phyloP scores from a whole-genome alignment of 2,888 invertebrate species.

The Sceliomorpha sp. region DNA sequence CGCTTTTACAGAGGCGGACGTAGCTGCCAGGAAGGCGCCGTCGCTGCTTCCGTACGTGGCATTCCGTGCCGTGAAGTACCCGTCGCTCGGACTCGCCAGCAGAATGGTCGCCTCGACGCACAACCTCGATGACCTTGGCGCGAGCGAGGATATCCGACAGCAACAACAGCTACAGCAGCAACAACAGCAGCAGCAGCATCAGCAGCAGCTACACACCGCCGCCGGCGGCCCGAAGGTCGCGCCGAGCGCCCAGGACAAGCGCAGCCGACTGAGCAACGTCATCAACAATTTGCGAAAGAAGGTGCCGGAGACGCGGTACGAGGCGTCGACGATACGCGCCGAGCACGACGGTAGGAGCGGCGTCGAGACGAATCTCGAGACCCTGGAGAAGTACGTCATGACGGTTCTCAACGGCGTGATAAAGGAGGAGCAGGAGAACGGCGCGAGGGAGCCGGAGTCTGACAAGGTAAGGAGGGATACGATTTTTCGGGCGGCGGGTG shows the following conservation, averaged over 20 bases:
- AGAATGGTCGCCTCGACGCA: constrained; percentile 77
- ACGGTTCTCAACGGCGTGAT: constrained; percentile 76
- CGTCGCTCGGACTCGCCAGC: constrained; percentile 59
- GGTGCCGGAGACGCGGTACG: constrained; percentile 63
- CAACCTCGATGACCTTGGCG: constrained; percentile 70
- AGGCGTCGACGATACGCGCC: constrained; percentile 8
- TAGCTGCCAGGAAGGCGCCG: constrained; percentile 68
- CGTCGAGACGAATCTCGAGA: constrained; percentile 74
- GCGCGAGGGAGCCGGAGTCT: constrained; percentile 23
- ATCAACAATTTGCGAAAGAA: constrained; percentile 76
- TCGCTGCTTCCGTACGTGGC: constrained; percentile 54
- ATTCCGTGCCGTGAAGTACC: constrained; percentile 59
- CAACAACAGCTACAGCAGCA: constrained; percentile 64
- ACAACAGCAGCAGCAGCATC: too few species aligned
- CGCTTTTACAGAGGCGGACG: constrained; percentile 65
- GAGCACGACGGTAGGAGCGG: constrained; percentile 35
- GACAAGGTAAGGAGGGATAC: constrained; percentile 19
- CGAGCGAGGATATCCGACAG: constrained; percentile 65
- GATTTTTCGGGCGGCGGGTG: too few species aligned
- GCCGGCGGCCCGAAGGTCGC: constrained; percentile 58
- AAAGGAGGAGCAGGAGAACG: constrained; percentile 69
- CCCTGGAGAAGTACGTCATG: constrained; percentile 76
- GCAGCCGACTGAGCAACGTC: constrained; percentile 76
- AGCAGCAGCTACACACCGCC: constrained; percentile 31
- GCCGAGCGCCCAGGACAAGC: constrained; percentile 73